phyloP scores from a whole-genome alignment of 2,888 invertebrate genomes.

The Microplitis deprimator region DNA sequence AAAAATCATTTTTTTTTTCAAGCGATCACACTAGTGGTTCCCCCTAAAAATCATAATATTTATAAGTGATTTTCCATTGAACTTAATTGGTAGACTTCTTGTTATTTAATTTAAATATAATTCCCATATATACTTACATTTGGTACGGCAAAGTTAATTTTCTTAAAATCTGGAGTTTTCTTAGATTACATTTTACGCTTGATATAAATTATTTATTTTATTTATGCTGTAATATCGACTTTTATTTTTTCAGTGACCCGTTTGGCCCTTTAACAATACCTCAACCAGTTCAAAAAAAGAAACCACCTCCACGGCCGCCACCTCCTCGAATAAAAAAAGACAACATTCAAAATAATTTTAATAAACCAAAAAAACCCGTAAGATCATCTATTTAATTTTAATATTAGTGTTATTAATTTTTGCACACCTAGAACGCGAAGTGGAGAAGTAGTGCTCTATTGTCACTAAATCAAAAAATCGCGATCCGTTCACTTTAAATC shows the following conservation, averaged over 20 bases:
- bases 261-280: slow-evolving; percentile 71
- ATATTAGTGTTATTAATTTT: background rate
- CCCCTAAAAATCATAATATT: too few species aligned
- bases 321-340: slow-evolving; percentile 75
- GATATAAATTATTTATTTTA: slow-evolving; percentile 23
- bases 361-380: slow-evolving; percentile 64
- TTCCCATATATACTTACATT: too few species aligned
- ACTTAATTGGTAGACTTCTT: too few species aligned
- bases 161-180: background rate
- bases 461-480: too few species aligned
- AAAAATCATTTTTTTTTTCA: too few species aligned
- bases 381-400: slow-evolving; percentile 36
- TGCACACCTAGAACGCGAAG: too few species aligned
- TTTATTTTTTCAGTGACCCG: slow-evolving; percentile 58
- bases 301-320: slow-evolving; percentile 82
- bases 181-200: slow-evolving; percentile 14
- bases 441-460: too few species aligned
- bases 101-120: too few species aligned
- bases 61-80: too few species aligned
- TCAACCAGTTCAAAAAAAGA: slow-evolving; percentile 75
- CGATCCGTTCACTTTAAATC: too few species aligned
- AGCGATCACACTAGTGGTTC: too few species aligned
- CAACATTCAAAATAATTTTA: slow-evolving; percentile 56
- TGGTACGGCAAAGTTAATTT: too few species aligned
- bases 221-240: slow-evolving; percentile 3